Percentiles rank a stretch among this genome's conserved stretches.
Conservation (phyloP, 2,797 vertebrate species). For the Coilia nasus region DNA sequence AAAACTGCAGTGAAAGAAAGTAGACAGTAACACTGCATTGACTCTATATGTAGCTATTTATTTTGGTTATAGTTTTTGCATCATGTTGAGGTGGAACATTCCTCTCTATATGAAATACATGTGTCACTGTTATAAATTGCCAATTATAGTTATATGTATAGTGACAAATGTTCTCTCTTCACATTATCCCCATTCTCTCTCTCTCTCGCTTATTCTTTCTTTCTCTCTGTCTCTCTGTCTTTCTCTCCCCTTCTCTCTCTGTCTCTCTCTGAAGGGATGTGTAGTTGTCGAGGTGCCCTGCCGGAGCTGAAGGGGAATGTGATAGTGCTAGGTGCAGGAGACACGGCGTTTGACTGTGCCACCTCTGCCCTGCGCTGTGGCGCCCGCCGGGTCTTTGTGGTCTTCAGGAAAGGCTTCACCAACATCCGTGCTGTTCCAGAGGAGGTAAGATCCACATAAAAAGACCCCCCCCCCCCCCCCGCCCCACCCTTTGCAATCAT, state of each 20-base stretch:
- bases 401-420: slow-evolving; percentile 93
- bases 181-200: not conserved
- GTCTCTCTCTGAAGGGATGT: slow-evolving; percentile 79
- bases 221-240: not conserved
- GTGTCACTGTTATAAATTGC: no score
- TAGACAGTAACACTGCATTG: no score
- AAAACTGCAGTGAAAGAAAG: no score
- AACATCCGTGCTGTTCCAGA: slow-evolving; percentile 92
- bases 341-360: slow-evolving; percentile 95
- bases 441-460: slow-evolving; percentile 75
- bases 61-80: no score
- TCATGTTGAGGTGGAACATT: no score
- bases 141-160: no score
- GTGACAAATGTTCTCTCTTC: not conserved
- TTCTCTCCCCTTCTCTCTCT: not conserved
- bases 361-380: slow-evolving; percentile 95
- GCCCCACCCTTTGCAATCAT: not conserved
- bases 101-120: no score
- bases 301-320: slow-evolving; percentile 83
- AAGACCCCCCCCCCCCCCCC: no score
- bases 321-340: slow-evolving; percentile 90
- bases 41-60: no score
- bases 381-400: slow-evolving; percentile 85
- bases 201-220: not conserved
- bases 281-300: slow-evolving; percentile 80